phyloP scores from a whole-genome alignment of 1,140 invertebrate genomes.

The Macrobrachium nipponense region DNA sequence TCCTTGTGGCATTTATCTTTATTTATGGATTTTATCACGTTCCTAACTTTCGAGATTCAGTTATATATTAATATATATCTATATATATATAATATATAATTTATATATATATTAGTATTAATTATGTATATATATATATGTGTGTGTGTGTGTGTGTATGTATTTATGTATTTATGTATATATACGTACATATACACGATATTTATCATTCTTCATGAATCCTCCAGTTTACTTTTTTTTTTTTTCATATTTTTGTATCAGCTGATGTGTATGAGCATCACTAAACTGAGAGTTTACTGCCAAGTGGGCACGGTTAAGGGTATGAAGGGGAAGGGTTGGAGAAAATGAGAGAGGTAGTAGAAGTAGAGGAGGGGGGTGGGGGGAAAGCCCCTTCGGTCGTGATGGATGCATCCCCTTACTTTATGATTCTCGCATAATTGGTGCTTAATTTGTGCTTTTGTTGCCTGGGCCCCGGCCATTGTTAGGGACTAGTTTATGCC shows the following conservation, averaged over 20 bases:
- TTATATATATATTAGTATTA: neutral
- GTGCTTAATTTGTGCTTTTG: constrained; percentile 48
- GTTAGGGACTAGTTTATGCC: constrained; percentile 33
- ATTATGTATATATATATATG: neutral
- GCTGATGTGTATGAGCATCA: no score
- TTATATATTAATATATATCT: neutral
- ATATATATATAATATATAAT: neutral
- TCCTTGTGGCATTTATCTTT: no score
- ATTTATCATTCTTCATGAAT: no score
- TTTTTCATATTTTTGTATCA: no score
- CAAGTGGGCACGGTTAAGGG: neutral
- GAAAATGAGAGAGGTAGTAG: neutral
- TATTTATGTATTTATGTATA: constrained; percentile 12
- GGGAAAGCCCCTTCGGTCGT: neutral
- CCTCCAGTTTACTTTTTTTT: no score
- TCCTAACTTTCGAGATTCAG: no score
- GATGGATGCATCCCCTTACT: constrained; percentile 32
- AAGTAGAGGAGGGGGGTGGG: neutral
- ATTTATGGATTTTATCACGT: no score
- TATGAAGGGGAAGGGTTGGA: neutral
- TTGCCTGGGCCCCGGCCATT: constrained; percentile 14
- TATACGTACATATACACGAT: neutral
- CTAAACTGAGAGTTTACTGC: neutral
- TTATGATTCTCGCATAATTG: constrained; percentile 37
- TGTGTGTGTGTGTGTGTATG: neutral